Conservation (phyloP, 2,113 vertebrate species). For the Turnix velox region DNA sequence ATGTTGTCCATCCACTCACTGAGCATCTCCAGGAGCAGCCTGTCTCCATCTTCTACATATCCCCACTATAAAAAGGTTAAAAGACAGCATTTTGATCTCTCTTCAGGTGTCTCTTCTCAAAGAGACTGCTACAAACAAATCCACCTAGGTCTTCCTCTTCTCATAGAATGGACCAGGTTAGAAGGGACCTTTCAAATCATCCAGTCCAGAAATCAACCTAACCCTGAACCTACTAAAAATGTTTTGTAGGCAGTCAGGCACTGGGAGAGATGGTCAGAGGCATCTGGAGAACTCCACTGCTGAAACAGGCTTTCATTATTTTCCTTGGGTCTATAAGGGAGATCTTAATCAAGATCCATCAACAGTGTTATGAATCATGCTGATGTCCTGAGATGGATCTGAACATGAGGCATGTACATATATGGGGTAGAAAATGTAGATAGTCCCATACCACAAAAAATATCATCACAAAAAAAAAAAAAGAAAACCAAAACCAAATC, state of each 20-base stretch:
- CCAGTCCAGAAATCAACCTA: too few relatives aligned
- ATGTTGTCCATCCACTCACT: not conserved
- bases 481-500: not conserved
- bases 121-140: not conserved
- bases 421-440: not conserved
- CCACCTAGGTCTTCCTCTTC: not conserved
- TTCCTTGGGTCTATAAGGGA: not conserved
- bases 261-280: not conserved
- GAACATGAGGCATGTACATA: not conserved
- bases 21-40: not conserved
- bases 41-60: not conserved
- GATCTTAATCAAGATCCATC: not conserved
- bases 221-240: too few relatives aligned
- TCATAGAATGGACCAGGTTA: too few relatives aligned
- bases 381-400: not conserved
- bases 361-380: not conserved
- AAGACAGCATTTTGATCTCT: not conserved
- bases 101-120: not conserved
- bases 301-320: not conserved
- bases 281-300: not conserved
- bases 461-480: not conserved
- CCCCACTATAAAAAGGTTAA: not conserved
- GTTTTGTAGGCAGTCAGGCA: not conserved
- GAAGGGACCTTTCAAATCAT: too few relatives aligned
- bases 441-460: not conserved